Conservation (phyloP, 2,888 invertebrate genomes). For the Petrolisthes cinctipes region DNA sequence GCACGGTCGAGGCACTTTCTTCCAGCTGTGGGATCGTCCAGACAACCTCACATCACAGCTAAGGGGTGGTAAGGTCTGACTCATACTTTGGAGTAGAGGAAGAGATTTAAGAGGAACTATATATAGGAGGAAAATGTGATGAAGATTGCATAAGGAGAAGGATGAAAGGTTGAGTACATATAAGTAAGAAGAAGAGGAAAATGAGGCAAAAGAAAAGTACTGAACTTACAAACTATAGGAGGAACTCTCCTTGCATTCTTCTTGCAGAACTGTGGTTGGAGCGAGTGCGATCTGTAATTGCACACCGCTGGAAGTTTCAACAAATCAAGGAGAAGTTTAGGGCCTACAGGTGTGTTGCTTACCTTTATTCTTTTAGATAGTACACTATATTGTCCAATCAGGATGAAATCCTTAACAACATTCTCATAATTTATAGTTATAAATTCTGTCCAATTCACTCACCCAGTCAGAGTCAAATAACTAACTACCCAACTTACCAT, state of each 20-base stretch:
- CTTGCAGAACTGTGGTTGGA: conserved; percentile 52
- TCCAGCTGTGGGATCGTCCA: conserved; percentile 46
- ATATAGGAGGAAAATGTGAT: not conserved
- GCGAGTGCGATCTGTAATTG: conserved; percentile 50
- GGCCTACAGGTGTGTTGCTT: conserved; percentile 32
- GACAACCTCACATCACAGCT: conserved; percentile 25
- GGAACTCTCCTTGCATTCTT: too few relatives aligned
- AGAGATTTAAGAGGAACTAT: not conserved
- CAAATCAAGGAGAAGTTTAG: conserved; percentile 31
- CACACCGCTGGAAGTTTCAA: conserved; percentile 52
- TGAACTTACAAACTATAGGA: too few relatives aligned
- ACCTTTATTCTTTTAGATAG: not conserved
- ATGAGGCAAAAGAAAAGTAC: not conserved
- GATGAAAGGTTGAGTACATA: not conserved
- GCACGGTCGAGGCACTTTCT: conserved; percentile 53
- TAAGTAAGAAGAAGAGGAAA: not conserved
- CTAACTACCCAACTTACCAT: too few relatives aligned
- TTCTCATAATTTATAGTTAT: too few relatives aligned
- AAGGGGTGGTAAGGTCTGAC: conserved; percentile 34
- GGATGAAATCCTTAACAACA: not conserved
- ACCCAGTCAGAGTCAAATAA: too few relatives aligned
- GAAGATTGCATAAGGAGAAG: not conserved
- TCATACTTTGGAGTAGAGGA: not conserved
- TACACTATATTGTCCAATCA: not conserved
- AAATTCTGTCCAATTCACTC: too few relatives aligned